These are phyloP conservation scores for Coelopa frigida DNA, from an alignment of 1,140 invertebrate genomes.

Conservation along the genomic window DNA sequence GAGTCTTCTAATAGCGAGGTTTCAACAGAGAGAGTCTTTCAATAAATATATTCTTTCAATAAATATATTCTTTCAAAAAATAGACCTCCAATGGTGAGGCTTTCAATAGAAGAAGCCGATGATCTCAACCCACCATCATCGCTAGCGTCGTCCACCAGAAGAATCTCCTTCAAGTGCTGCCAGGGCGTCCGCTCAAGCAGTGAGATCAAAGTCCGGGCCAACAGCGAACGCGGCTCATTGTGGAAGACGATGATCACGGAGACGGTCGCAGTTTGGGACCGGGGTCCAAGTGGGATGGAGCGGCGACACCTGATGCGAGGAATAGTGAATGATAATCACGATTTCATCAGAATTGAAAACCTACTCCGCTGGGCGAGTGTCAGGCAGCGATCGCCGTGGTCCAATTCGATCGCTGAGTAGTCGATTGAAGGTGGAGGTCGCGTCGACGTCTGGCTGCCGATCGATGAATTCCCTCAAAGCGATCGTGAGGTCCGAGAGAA, in stretches of 20 bases:
- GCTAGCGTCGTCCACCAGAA: conserved; percentile 88
- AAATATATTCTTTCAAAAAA: neutral
- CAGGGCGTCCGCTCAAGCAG: conserved; percentile 74
- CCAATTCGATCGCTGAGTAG: neutral
- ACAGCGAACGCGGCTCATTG: conserved; percentile 76
- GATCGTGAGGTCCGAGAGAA: too few species aligned
- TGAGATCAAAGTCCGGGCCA: conserved; percentile 62
- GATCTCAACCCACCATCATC: conserved; percentile 49
- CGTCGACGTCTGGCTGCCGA: neutral
- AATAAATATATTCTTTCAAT: neutral
- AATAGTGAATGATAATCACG: too few species aligned
- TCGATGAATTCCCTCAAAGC: neutral
- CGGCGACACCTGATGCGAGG: too few species aligned
- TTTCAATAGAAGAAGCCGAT: neutral
- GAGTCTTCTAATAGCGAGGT: too few species aligned
- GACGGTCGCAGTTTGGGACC: too few species aligned
- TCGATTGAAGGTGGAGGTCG: neutral
- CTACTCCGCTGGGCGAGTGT: neutral
- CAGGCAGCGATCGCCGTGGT: neutral
- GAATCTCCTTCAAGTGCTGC: conserved; percentile 76
- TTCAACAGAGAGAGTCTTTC: too few species aligned
- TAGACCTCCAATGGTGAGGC: neutral
- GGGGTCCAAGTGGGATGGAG: too few species aligned
- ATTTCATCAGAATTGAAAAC: neutral
- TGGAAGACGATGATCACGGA: conserved; percentile 76